phyloP scores from a whole-genome alignment of 30 jellyfish, hydroid and myxozoan species.

The Sanderia malayensis region DNA sequence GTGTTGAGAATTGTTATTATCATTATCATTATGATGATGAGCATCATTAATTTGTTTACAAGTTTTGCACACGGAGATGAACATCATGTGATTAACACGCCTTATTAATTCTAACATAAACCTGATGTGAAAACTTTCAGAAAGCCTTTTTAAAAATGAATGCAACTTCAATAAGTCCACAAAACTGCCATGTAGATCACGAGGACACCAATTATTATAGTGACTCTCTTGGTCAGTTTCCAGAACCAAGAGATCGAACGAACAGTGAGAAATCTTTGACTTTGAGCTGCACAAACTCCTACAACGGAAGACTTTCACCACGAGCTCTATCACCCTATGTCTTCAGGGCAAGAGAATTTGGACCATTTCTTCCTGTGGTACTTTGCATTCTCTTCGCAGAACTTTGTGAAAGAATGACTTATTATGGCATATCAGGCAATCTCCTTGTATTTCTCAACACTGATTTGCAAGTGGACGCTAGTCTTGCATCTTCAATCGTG shows the following conservation, averaged over 20 bases:
- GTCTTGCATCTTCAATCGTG: conserved; percentile 58
- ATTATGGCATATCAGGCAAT: conserved; percentile 76
- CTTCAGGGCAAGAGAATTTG: conserved; percentile 14
- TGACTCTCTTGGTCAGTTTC: no score
- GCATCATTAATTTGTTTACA: no score
- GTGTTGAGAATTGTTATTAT: no score
- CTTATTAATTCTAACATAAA: no score
- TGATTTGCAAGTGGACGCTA: conserved; percentile 25
- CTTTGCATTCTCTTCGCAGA: conserved; percentile 65
- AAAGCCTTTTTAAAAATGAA: no score
- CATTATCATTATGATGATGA: no score
- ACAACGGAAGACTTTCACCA: conserved; percentile 3
- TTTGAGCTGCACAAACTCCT: conserved; percentile 32
- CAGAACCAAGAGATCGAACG: conserved; percentile 22
- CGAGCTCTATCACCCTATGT: conserved; percentile 1
- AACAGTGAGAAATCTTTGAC: conserved; percentile 53
- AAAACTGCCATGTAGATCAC: no score
- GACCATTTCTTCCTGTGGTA: conserved; percentile 29
- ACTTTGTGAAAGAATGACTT: conserved; percentile 73
- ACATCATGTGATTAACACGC: no score
- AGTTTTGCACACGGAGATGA: no score
- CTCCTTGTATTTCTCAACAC: conserved; percentile 58
- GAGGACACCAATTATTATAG: no score
- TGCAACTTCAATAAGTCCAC: no score
- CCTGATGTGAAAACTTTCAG: no score